Conservation (phyloP, 2,797 vertebrate species). For the Gastrophryne carolinensis region DNA sequence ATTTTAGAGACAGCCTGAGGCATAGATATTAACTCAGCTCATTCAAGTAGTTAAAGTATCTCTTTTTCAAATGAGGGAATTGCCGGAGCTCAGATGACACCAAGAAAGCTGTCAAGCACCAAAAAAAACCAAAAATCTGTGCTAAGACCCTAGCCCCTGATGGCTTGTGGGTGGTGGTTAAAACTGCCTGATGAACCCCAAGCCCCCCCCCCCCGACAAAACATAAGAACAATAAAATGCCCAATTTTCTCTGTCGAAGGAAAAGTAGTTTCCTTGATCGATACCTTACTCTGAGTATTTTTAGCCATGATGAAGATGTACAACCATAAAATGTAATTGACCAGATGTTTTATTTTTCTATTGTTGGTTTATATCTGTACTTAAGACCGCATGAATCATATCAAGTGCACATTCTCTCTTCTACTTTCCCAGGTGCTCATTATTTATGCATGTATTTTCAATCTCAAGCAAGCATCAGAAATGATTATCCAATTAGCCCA, state of each 20-base stretch:
- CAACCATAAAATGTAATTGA: slow-evolving; percentile 43
- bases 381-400: slow-evolving; percentile 47
- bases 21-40: too few relatives aligned
- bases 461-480: slow-evolving; percentile 43
- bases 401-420: slow-evolving; percentile 30
- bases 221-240: slow-evolving; percentile 33
- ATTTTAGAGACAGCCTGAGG: too few relatives aligned
- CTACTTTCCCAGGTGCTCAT: slow-evolving; percentile 51
- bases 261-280: slow-evolving; percentile 40
- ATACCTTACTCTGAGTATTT: slow-evolving; percentile 25
- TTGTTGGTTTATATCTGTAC: slow-evolving; percentile 47
- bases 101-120: too few relatives aligned
- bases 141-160: too few relatives aligned
- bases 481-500: slow-evolving; percentile 50
- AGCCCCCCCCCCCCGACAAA: too few relatives aligned
- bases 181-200: too few relatives aligned
- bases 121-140: too few relatives aligned
- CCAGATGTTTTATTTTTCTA: slow-evolving; percentile 52
- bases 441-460: slow-evolving; percentile 50
- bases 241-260: slow-evolving; percentile 4
- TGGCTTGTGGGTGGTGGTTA: too few relatives aligned
- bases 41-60: too few relatives aligned
- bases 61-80: too few relatives aligned
- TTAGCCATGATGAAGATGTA: slow-evolving; percentile 47
- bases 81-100: too few relatives aligned